Conservation (phyloP, 2,888 invertebrate species). For the Gnatocerus cornutus region DNA sequence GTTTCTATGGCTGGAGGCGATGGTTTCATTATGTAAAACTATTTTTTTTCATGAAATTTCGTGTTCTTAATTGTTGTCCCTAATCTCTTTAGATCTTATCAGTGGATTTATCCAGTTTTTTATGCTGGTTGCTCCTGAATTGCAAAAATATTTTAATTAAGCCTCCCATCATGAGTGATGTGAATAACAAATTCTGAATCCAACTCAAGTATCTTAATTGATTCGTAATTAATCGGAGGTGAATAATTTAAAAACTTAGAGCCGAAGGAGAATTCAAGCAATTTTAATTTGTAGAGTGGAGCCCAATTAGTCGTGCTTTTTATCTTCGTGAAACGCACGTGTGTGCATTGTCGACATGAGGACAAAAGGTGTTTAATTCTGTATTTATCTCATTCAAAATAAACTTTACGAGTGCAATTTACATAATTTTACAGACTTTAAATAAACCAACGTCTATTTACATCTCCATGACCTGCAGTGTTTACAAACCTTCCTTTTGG, state of each 20-base stretch:
- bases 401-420: constrained; percentile 3
- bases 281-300: constrained; percentile 4
- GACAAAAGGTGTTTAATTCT: constrained; percentile 1
- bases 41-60: background rate
- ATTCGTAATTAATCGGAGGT: constrained; percentile 11
- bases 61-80: constrained; percentile 8
- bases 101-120: background rate
- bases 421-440: background rate
- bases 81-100: background rate
- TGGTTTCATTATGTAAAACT: constrained; percentile 2
- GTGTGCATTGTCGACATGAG: background rate
- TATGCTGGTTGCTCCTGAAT: background rate
- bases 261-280: background rate
- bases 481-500: background rate
- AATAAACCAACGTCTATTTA: background rate
- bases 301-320: constrained; percentile 1
- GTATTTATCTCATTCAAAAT: constrained; percentile 5
- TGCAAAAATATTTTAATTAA: constrained; percentile 10
- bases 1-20: background rate
- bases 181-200: constrained; percentile 3
- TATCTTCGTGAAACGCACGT: background rate
- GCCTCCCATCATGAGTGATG: background rate
- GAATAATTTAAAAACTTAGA: background rate
- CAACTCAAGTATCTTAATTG: constrained; percentile 7
- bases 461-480: background rate